Percentiles rank a stretch among this genome's conserved stretches.
These are phyloP conservation scores for Cottoperca gobio DNA, from an alignment of 2,797 vertebrate genomes.

Conservation along the genomic window DNA sequence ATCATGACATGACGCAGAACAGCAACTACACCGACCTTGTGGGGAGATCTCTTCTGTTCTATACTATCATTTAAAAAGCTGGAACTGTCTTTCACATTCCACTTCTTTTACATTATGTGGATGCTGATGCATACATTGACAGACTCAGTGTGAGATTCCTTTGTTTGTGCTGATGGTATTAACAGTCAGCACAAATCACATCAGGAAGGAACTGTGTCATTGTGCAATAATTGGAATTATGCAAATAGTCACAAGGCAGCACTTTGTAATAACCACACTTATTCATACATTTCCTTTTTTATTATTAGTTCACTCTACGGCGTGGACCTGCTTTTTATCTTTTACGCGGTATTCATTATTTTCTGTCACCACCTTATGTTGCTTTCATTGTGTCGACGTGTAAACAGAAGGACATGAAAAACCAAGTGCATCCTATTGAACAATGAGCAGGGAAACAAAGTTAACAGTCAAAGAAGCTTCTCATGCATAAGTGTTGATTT, in stretches of 20 bases:
- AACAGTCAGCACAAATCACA: slow-evolving; percentile 82
- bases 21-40: neutral
- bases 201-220: slow-evolving; percentile 81
- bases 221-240: slow-evolving; percentile 83
- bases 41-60: neutral
- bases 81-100: slow-evolving; percentile 17
- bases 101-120: slow-evolving; percentile 23
- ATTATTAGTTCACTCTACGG: slow-evolving; percentile 70
- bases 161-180: slow-evolving; percentile 83
- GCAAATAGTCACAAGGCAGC: slow-evolving; percentile 78
- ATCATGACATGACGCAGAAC: neutral
- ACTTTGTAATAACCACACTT: slow-evolving; percentile 76
- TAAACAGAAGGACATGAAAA: slow-evolving; percentile 68
- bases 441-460: slow-evolving; percentile 78
- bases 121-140: slow-evolving; percentile 60
- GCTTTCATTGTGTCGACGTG: slow-evolving; percentile 69
- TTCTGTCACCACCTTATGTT: slow-evolving; percentile 72
- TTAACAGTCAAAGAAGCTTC: slow-evolving; percentile 84
- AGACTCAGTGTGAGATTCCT: slow-evolving; percentile 61
- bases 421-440: slow-evolving; percentile 74
- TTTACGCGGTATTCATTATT: slow-evolving; percentile 75
- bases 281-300: slow-evolving; percentile 79
- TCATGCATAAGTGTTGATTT: slow-evolving; percentile 83
- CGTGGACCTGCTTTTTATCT: slow-evolving; percentile 58
- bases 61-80: neutral